A percentile compares a stretch with the other conserved stretches of the same genome.
phyloP scores from a whole-genome alignment of 1,140 invertebrate genomes.

The Sesamia nonagrioides region DNA sequence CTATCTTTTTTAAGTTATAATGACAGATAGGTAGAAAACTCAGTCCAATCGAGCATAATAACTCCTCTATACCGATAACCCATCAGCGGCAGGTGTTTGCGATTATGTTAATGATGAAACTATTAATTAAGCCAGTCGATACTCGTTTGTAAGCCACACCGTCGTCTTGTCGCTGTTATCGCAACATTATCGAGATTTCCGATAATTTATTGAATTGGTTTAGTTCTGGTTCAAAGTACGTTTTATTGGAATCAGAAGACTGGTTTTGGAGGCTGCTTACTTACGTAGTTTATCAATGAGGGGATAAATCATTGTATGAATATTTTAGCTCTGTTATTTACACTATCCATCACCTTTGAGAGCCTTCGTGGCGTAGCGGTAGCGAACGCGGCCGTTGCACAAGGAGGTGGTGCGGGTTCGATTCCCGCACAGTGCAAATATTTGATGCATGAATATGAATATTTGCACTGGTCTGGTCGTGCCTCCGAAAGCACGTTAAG shows the following conservation, averaged over 20 bases:
- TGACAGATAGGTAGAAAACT: background rate
- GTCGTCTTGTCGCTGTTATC: background rate
- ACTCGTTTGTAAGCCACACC: conserved; percentile 46
- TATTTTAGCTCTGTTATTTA: no score
- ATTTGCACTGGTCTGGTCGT: no score
- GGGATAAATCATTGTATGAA: background rate
- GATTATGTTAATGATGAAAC: conserved; percentile 50
- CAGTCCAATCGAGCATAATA: background rate
- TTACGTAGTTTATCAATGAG: background rate
- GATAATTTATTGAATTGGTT: conserved; percentile 19
- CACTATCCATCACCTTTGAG: no score
- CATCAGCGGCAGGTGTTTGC: conserved; percentile 45
- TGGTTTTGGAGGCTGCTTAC: background rate
- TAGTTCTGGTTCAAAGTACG: conserved; percentile 24
- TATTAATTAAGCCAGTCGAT: conserved; percentile 39
- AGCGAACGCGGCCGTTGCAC: no score
- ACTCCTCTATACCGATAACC: conserved; percentile 14
- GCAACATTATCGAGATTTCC: conserved; percentile 23
- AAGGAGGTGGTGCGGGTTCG: no score
- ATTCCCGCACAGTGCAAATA: no score
- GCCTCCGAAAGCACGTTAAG: no score
- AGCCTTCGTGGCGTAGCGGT: no score
- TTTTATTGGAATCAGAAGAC: conserved; percentile 7
- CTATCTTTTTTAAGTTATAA: no score
- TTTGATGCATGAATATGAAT: no score